A percentile compares a stretch with the other conserved stretches of the same genome.
Evolutionary conservation across 2,888 invertebrate species (phyloP).

Genomic region (Chelonus formosanus): DNA sequence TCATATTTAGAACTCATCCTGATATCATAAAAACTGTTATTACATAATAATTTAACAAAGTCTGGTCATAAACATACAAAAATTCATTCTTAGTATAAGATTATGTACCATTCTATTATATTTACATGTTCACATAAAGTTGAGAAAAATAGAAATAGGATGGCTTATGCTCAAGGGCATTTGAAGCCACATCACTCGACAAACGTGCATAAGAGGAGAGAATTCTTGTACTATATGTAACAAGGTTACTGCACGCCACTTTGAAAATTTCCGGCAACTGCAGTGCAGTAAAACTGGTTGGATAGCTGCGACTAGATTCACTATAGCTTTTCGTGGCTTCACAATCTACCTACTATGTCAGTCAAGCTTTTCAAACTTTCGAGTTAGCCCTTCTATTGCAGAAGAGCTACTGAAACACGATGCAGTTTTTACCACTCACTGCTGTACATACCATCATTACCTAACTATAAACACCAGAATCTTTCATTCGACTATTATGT

Average conservation of each 20-base stretch:
- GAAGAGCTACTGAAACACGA: constrained; percentile 12
- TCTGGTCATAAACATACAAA: too few relatives aligned
- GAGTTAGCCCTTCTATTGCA: constrained; percentile 16
- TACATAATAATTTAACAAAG: too few relatives aligned
- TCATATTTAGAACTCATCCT: too few relatives aligned
- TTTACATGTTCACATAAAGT: too few relatives aligned
- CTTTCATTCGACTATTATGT: too few relatives aligned
- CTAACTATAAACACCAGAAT: too few relatives aligned
- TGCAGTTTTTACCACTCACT: constrained; percentile 25
- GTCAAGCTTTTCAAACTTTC: constrained; percentile 30
- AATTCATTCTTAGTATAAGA: too few relatives aligned
- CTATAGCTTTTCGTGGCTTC: constrained; percentile 8
- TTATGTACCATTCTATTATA: too few relatives aligned
- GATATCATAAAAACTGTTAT: too few relatives aligned
- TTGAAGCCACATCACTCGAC: too few relatives aligned
- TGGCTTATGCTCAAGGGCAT: too few relatives aligned
- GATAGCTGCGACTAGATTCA: constrained; percentile 22
- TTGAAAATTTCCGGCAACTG: constrained; percentile 42
- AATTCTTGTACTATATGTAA: constrained; percentile 10
- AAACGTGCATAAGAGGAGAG: constrained; percentile 22
- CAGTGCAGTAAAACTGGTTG: constrained; percentile 43
- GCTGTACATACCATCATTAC: not conserved
- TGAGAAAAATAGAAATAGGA: too few relatives aligned
- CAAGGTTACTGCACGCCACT: constrained; percentile 35
- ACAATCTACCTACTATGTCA: constrained; percentile 20